These are phyloP conservation scores for Paedocypris sp. DNA, from an alignment of 2,113 vertebrate genomes.

Conservation along the genomic window DNA sequence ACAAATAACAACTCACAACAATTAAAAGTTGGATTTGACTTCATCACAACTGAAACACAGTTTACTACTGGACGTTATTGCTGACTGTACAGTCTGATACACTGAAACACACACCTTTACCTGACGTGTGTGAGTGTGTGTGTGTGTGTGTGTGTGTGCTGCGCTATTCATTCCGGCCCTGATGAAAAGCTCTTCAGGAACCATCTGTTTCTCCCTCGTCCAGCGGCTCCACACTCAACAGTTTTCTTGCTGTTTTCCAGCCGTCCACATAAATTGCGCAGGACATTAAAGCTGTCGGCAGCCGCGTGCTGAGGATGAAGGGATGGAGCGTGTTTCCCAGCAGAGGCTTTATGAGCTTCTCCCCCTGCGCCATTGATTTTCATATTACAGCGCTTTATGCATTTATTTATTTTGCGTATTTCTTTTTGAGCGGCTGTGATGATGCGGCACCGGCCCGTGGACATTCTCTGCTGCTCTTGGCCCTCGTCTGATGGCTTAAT, in stretches of 20 bases:
- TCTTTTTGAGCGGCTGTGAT: conserved; percentile 74
- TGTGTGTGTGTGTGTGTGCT: too few relatives aligned
- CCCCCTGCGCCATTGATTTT: conserved; percentile 62
- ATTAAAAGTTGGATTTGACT: too few relatives aligned
- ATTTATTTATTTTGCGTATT: conserved; percentile 76
- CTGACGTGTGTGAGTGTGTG: too few relatives aligned
- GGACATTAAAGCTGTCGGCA: conserved; percentile 68
- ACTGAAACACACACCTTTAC: too few relatives aligned
- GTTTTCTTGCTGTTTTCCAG: conserved; percentile 55
- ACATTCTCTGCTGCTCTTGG: conserved; percentile 64
- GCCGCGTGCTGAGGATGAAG: conserved; percentile 42
- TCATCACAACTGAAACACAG: too few relatives aligned
- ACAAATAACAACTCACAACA: too few relatives aligned
- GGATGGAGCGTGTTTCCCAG: conserved; percentile 65
- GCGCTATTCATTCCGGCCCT: conserved; percentile 7
- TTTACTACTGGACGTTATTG: too few relatives aligned
- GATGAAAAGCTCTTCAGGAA: conserved; percentile 38
- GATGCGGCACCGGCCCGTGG: conserved; percentile 58
- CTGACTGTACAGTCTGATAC: too few relatives aligned
- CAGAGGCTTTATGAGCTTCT: conserved; percentile 56
- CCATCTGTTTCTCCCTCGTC: conserved; percentile 27
- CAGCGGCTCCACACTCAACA: conserved; percentile 53
- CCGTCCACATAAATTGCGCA: conserved; percentile 63
- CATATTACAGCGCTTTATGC: conserved; percentile 67
- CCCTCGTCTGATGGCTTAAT: conserved; percentile 67